Evolutionary conservation across 2,888 invertebrate species (phyloP), one percentile per base, ranked within the genome.

Genomic region (Leptothorax acervorum): DNA sequence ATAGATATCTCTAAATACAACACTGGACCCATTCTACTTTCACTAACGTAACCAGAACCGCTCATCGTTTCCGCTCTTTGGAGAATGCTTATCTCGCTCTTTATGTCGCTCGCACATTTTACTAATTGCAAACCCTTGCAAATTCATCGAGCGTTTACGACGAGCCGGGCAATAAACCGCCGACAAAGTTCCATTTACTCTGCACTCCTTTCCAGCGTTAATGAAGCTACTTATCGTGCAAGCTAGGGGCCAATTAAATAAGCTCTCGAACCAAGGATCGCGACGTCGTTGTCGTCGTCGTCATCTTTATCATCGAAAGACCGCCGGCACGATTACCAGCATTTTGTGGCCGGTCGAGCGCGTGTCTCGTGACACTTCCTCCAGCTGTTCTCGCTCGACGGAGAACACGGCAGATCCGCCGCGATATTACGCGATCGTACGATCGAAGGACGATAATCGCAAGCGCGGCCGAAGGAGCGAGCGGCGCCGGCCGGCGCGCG

Each of bases 311-410:
- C 75, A 55, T 55, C 39, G 51, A n/a, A 11, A 51, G 39, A 35
- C 18, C 73, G 18, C 11, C 55, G 28, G 12, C 57, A 42, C 66
- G 79, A 62, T 74, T 74, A 71, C 39, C 74, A 12, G 57, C 79
- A 70, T 75, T 70, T 65, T 74, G 75, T 11, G 39, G 23, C 60
- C 48, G 57, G 51, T 71, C 23, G 71, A 48, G 48, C 78, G 73
- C 18, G 73, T 51, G 65, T 66, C 73, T 74, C 85, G 83, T 85
- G 89, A 90, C 90, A 88, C 89, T 88, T 90, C 90, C 88, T 89
- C 88, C 90, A 90, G 90, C 90, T 90, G 90, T 88, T 88, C 23
- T 28, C 79, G 78, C n/a, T 65, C 23, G 51, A 48, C 55, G 68
- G 35, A n/a, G 39, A 15, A 68, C 74, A 82, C 68, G 65, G 60